These are phyloP conservation scores for Ornithoptera priamus DNA, from an alignment of 2,888 invertebrate genomes.

Conservation along the genomic window DNA sequence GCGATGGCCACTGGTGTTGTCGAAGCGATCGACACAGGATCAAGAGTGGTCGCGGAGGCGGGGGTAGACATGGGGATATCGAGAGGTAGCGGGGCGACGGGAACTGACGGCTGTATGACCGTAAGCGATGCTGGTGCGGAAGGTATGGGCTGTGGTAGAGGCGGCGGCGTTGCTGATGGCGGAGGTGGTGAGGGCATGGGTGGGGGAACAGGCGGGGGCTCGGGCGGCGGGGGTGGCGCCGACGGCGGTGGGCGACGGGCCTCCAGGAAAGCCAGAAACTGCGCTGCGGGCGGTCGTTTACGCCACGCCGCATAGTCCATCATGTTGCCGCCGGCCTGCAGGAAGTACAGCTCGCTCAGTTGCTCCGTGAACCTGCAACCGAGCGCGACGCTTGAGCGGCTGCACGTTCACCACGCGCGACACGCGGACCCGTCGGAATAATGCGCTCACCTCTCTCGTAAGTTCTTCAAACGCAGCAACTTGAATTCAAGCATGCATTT, in stretches of 20 bases:
- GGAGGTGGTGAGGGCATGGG: slow-evolving; percentile 76
- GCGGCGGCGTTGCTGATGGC: slow-evolving; percentile 82
- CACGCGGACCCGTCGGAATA: background rate
- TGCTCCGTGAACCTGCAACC: slow-evolving; percentile 84
- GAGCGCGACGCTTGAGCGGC: slow-evolving; percentile 34
- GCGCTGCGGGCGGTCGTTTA: slow-evolving; percentile 87
- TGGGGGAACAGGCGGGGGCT: slow-evolving; percentile 77
- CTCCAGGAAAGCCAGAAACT: slow-evolving; percentile 87
- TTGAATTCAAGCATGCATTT: slow-evolving; percentile 86
- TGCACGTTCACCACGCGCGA: slow-evolving; percentile 30
- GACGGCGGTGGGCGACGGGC: slow-evolving; percentile 83
- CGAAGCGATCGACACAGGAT: slow-evolving; percentile 27
- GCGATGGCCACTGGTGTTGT: slow-evolving; percentile 55
- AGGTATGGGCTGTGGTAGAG: slow-evolving; percentile 79
- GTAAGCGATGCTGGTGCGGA: slow-evolving; percentile 39
- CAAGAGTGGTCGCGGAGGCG: slow-evolving; percentile 32
- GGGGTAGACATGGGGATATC: slow-evolving; percentile 69
- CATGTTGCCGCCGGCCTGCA: slow-evolving; percentile 92
- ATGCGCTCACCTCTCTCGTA: slow-evolving; percentile 81
- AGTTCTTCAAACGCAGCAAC: slow-evolving; percentile 83
- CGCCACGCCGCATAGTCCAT: slow-evolving; percentile 93
- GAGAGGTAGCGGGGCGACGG: slow-evolving; percentile 51
- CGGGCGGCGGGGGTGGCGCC: slow-evolving; percentile 82
- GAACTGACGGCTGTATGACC: slow-evolving; percentile 53
- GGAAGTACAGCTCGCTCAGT: slow-evolving; percentile 91